A percentile compares a stretch with the other conserved stretches of the same genome.
Conservation (phyloP, 2,113 vertebrate genomes). For the Nannospalax galili region DNA sequence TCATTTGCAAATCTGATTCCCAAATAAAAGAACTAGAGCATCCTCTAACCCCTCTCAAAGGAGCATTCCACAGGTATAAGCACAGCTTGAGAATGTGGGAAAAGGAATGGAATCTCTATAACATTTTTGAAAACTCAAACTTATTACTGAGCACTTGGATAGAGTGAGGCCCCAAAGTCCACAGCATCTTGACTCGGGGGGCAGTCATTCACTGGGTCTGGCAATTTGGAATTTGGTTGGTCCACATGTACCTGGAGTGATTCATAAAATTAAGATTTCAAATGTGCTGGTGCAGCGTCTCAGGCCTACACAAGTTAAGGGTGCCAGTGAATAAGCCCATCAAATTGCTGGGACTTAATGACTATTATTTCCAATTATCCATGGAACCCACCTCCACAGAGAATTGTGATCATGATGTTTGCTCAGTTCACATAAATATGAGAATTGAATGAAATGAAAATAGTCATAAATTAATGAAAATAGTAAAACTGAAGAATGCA, state of each 20-base stretch:
- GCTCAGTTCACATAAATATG: slow-evolving; percentile 29
- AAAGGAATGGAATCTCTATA: background rate
- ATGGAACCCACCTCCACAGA: background rate
- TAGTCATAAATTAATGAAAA: slow-evolving; percentile 22
- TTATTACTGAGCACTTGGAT: background rate
- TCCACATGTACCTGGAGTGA: background rate
- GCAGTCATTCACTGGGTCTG: background rate
- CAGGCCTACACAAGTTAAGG: background rate
- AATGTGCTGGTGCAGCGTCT: background rate
- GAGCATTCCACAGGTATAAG: background rate
- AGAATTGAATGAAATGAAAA: slow-evolving; percentile 33
- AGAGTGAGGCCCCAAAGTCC: background rate
- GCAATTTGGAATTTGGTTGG: background rate
- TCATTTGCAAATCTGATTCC: slow-evolving; percentile 18
- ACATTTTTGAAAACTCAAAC: background rate
- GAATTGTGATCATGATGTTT: background rate
- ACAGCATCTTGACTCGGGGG: background rate
- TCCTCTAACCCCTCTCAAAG: background rate
- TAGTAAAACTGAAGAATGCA: slow-evolving; percentile 12
- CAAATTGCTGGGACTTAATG: background rate
- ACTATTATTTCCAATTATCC: background rate
- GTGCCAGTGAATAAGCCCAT: background rate
- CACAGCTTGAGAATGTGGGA: background rate
- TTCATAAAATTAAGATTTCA: background rate
- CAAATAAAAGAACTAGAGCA: slow-evolving; percentile 1